phyloP scores from a whole-genome alignment of 2,888 invertebrate genomes.

The Macrosiphum euphorbiae region DNA sequence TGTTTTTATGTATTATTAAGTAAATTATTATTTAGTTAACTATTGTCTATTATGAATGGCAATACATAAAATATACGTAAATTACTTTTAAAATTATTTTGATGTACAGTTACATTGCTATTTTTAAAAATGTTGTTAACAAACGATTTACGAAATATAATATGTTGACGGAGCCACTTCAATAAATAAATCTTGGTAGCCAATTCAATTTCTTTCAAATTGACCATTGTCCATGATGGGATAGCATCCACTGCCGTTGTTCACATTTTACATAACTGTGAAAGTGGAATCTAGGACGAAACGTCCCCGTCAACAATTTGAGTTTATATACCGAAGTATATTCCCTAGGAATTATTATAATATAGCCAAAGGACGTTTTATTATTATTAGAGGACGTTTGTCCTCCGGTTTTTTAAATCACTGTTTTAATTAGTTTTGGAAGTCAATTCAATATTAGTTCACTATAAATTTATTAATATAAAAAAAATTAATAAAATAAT shows the following conservation, averaged over 20 bases:
- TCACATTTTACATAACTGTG: neutral
- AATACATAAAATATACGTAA: no score
- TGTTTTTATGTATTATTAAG: no score
- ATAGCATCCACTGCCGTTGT: neutral
- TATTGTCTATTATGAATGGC: no score
- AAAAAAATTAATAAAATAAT: neutral
- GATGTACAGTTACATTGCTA: no score
- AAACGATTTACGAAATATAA: no score
- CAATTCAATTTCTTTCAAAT: neutral
- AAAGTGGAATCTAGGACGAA: neutral
- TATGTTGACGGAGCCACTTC: no score
- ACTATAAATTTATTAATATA: neutral
- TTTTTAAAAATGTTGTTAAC: no score
- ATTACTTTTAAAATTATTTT: no score
- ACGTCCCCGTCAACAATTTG: no score
- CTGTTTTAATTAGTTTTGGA: neutral
- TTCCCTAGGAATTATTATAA: neutral
- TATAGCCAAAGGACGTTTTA: neutral
- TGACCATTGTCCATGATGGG: neutral
- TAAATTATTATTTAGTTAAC: no score
- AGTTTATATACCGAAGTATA: no score
- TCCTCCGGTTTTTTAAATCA: neutral
- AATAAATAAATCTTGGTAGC: no score
- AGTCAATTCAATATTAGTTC: neutral
- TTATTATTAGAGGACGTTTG: neutral